Percentiles rank a stretch among this genome's conserved stretches.
Conservation (phyloP, 1,140 invertebrate species). For the Hetaerina americana region DNA sequence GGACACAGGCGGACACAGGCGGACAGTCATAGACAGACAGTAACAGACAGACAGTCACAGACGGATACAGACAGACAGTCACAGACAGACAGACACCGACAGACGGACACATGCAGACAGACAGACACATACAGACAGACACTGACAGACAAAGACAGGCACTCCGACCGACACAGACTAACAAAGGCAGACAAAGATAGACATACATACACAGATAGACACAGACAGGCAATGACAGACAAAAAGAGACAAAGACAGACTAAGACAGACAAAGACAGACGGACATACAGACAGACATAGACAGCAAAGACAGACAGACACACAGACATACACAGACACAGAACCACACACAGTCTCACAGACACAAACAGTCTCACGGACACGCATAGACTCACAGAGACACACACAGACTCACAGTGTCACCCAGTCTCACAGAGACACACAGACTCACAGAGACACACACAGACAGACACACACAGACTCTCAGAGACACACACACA, state of each 20-base stretch:
- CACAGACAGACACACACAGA: too few relatives aligned
- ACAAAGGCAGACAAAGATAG: slow-evolving; percentile 1
- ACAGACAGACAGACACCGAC: slow-evolving; percentile 7
- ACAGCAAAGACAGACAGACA: slow-evolving; percentile 7
- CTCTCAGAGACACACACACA: too few relatives aligned
- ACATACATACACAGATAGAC: slow-evolving; percentile 5
- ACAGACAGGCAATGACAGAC: slow-evolving; percentile 3
- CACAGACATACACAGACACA: slow-evolving; percentile 6
- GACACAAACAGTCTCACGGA: not conserved
- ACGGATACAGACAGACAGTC: slow-evolving; percentile 1
- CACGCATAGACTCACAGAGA: too few relatives aligned
- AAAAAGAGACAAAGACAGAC: not conserved
- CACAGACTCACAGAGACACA: too few relatives aligned
- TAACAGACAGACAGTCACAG: too few relatives aligned
- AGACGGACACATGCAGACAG: slow-evolving; percentile 7
- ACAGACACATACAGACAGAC: slow-evolving; percentile 5
- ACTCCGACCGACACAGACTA: not conserved
- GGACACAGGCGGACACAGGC: too few relatives aligned
- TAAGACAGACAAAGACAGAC: slow-evolving; percentile 7
- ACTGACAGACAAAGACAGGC: slow-evolving; percentile 3
- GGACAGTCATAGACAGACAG: too few relatives aligned
- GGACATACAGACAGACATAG: slow-evolving; percentile 5
- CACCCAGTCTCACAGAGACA: too few relatives aligned
- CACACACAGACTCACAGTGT: too few relatives aligned
- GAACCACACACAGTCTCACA: not conserved